These are phyloP conservation scores for Pocota personata DNA, from an alignment of 2,888 invertebrate species.

Conservation along the genomic window DNA sequence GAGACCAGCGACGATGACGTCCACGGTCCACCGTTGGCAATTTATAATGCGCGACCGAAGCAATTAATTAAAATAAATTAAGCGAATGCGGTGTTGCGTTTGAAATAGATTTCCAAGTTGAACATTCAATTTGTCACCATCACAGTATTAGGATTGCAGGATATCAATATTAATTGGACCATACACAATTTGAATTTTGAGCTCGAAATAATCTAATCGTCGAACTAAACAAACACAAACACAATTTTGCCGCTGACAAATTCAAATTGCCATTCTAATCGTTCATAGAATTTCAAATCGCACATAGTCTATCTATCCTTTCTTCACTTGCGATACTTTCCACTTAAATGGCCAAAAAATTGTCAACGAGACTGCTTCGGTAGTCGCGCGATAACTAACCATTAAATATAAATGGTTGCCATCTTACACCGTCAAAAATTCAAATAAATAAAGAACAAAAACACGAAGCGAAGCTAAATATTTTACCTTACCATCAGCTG, in stretches of 20 bases:
- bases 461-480: constrained; percentile 47
- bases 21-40: constrained; percentile 27
- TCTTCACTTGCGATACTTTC: constrained; percentile 10
- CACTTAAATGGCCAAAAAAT: constrained; percentile 38
- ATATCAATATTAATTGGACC: constrained; percentile 49
- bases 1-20: background rate
- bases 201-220: background rate
- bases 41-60: constrained; percentile 47
- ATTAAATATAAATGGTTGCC: constrained; percentile 76
- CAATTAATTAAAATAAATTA: constrained; percentile 55
- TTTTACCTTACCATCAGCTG: constrained; percentile 63
- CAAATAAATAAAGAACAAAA: constrained; percentile 28
- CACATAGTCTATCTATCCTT: background rate
- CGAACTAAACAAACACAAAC: constrained; percentile 13
- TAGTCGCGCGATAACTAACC: constrained; percentile 78
- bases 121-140: constrained; percentile 51
- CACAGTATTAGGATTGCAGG: constrained; percentile 36
- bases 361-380: constrained; percentile 75
- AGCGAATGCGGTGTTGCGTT: constrained; percentile 22
- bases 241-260: constrained; percentile 37
- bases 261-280: constrained; percentile 13
- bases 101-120: constrained; percentile 10
- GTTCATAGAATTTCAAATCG: background rate
- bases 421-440: constrained; percentile 76
- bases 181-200: constrained; percentile 24